These are phyloP conservation scores for Oedothorax gibbosus DNA, from an alignment of 1,140 invertebrate genomes.

Conservation along the genomic window DNA sequence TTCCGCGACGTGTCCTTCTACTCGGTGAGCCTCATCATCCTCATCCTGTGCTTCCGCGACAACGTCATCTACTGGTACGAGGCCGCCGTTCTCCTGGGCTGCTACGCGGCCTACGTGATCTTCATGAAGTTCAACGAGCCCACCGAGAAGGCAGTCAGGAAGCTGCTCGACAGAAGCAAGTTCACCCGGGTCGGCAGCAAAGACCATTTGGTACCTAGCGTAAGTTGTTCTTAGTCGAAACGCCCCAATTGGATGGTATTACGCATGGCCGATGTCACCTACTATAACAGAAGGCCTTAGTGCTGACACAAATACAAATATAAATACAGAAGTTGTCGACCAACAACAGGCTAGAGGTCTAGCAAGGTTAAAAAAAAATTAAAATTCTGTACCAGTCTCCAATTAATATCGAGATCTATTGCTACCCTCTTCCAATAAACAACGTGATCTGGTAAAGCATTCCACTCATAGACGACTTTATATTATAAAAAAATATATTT, in stretches of 20 bases:
- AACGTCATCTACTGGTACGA: conserved; percentile 92
- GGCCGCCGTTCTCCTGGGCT: conserved; percentile 84
- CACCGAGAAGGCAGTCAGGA: conserved; percentile 80
- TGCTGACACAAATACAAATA: no score
- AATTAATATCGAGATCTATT: no score
- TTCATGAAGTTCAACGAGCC: conserved; percentile 94
- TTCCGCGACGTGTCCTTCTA: conserved; percentile 97
- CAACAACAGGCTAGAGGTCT: no score
- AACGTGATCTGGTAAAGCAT: no score
- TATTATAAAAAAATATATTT: no score
- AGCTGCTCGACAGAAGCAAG: conserved; percentile 89
- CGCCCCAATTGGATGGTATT: conserved; percentile 30
- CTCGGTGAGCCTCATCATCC: conserved; percentile 87
- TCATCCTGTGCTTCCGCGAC: conserved; percentile 94
- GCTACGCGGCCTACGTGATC: conserved; percentile 88
- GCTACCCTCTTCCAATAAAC: no score
- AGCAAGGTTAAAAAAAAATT: no score
- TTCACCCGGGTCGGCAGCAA: conserved; percentile 92
- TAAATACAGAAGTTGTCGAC: no score
- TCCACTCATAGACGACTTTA: no score
- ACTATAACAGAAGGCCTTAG: no score
- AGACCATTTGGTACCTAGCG: conserved; percentile 75
- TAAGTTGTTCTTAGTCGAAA: conserved; percentile 53
- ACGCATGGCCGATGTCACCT: conserved; percentile 13
- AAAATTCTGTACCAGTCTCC: no score